phyloP scores from a whole-genome alignment of 2,113 vertebrate genomes.

The Alosa alosa region DNA sequence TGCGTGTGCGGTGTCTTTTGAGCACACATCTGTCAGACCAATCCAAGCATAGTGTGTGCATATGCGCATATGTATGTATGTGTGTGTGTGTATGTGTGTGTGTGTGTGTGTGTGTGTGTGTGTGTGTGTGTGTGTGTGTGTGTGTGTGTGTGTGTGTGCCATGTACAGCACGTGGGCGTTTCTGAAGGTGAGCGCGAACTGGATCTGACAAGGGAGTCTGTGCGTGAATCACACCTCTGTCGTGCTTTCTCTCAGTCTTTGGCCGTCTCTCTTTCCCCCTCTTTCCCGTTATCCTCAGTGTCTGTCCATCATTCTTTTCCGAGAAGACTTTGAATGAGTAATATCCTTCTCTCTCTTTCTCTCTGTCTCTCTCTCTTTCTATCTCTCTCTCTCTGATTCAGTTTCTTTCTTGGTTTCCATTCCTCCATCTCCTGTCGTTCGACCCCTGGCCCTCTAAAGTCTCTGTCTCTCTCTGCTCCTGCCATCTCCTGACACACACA shows the following conservation, averaged over 20 bases:
- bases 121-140: slow-evolving; percentile 20
- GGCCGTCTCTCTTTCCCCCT: slow-evolving; percentile 28
- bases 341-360: slow-evolving; percentile 32
- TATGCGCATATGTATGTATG: background rate
- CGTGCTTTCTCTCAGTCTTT: background rate
- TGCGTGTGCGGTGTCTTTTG: background rate
- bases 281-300: background rate
- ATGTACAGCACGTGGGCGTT: background rate
- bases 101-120: slow-evolving; percentile 36
- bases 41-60: background rate
- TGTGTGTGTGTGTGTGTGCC: background rate
- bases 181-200: slow-evolving; percentile 11
- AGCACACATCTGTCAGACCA: background rate
- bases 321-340: slow-evolving; percentile 6
- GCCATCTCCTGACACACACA: slow-evolving; percentile 32
- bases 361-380: background rate
- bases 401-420: background rate
- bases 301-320: background rate
- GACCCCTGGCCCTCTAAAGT: background rate
- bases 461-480: slow-evolving; percentile 28
- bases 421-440: background rate
- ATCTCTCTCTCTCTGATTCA: background rate
- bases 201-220: slow-evolving; percentile 26
- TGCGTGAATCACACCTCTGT: background rate
- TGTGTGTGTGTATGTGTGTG: background rate